These are phyloP conservation scores for Craterocephalus amniculus DNA, from an alignment of 2,797 vertebrate genomes.

Conservation along the genomic window DNA sequence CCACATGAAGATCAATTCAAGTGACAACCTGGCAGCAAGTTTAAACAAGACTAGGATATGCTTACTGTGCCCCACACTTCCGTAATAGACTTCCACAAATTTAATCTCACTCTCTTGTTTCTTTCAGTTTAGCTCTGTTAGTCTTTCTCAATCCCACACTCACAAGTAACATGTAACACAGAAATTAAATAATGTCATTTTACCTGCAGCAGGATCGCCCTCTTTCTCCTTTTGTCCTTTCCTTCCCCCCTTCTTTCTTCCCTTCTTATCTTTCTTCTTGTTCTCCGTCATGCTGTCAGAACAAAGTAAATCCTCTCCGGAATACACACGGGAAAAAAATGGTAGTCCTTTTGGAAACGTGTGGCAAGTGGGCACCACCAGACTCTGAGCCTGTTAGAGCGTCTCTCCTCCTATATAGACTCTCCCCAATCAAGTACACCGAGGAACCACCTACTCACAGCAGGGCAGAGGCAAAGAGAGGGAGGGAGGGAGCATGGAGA, in stretches of 20 bases:
- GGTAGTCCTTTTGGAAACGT: constrained; percentile 81
- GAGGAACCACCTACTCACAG: constrained; percentile 83
- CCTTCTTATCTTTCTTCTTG: constrained; percentile 80
- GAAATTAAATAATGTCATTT: constrained; percentile 56
- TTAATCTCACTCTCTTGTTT: constrained; percentile 16
- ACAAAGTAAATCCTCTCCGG: constrained; percentile 80
- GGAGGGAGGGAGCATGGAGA: constrained; percentile 49
- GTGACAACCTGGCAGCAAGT: constrained; percentile 75
- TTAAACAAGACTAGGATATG: constrained; percentile 77
- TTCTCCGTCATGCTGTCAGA: constrained; percentile 82
- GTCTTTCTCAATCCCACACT: constrained; percentile 1
- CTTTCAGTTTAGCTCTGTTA: constrained; percentile 19
- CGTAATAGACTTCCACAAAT: constrained; percentile 37
- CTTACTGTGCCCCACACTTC: constrained; percentile 60
- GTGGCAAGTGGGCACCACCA: constrained; percentile 77
- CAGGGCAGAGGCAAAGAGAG: constrained; percentile 29
- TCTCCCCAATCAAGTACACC: constrained; percentile 78
- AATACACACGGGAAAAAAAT: constrained; percentile 58
- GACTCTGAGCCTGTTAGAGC: constrained; percentile 82
- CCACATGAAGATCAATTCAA: constrained; percentile 64
- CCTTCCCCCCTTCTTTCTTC: constrained; percentile 77
- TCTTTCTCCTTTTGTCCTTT: constrained; percentile 78
- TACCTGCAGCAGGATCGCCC: constrained; percentile 75
- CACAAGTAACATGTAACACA: constrained; percentile 29
- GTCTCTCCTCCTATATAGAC: constrained; percentile 84